A percentile compares a stretch with the other conserved stretches of the same genome.
Evolutionary conservation across 2,113 vertebrate species (phyloP).

Genomic region (Cariama cristata): DNA sequence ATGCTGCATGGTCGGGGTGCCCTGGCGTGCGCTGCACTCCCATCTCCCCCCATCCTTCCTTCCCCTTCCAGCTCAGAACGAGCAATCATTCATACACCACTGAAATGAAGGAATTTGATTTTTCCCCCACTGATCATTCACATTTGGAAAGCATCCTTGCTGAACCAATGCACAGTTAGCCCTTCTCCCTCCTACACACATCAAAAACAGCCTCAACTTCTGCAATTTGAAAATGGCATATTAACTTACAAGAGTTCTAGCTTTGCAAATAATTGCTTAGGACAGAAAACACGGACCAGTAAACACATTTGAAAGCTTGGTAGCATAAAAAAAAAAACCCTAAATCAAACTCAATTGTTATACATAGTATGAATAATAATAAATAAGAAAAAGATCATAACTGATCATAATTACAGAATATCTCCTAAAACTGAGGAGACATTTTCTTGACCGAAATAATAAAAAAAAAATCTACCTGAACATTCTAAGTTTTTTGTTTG

Average conservation of each 20-base stretch:
- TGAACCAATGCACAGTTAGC: background rate
- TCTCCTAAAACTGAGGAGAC: background rate
- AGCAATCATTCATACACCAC: background rate
- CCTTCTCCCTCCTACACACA: background rate
- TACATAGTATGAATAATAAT: background rate
- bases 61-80: background rate
- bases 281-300: conserved; percentile 30
- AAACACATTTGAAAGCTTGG: conserved; percentile 20
- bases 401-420: conserved; percentile 5
- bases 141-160: background rate
- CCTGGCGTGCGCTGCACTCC: fast-evolving
- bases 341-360: conserved; percentile 7
- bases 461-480: too few species aligned
- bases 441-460: background rate
- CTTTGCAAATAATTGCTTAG: conserved; percentile 15
- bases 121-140: background rate
- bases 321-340: background rate
- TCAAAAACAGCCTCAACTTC: background rate
- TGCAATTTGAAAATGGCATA: background rate
- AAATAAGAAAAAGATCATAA: background rate
- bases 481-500: too few species aligned
- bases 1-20: background rate
- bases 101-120: background rate
- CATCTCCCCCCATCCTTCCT: fast-evolving
- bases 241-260: background rate